Percentiles rank a stretch among this genome's conserved stretches.
phyloP scores from a whole-genome alignment of 1,140 invertebrate species.

The Bombyx mandarina region DNA sequence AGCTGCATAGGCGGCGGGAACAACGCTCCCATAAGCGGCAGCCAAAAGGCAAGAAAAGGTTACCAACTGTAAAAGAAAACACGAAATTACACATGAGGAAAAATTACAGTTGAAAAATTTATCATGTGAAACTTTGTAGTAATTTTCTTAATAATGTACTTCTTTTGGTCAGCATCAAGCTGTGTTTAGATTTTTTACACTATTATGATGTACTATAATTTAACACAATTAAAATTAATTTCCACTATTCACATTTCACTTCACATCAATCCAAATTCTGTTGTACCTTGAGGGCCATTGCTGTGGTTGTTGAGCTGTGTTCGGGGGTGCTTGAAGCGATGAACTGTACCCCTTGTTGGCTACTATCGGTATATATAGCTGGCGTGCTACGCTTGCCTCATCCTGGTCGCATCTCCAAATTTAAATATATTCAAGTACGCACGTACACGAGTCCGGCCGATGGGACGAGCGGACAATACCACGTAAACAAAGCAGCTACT shows the following conservation, averaged over 20 bases:
- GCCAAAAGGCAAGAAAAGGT: slow-evolving; percentile 51
- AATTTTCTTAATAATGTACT: too few relatives aligned
- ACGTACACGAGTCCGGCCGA: slow-evolving; percentile 49
- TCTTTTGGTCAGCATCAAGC: background rate
- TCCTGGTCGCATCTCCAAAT: slow-evolving; percentile 65
- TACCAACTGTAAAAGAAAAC: slow-evolving; percentile 41
- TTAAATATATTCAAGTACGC: slow-evolving; percentile 71
- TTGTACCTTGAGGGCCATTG: slow-evolving; percentile 57
- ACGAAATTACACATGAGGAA: background rate
- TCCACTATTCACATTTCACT: slow-evolving; percentile 30
- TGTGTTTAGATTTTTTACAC: background rate
- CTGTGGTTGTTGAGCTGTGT: slow-evolving; percentile 41
- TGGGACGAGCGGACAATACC: slow-evolving; percentile 59
- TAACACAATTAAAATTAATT: slow-evolving; percentile 5
- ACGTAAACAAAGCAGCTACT: slow-evolving; percentile 54
- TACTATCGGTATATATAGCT: slow-evolving; percentile 58
- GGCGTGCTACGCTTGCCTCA: slow-evolving; percentile 42
- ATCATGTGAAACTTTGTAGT: too few relatives aligned
- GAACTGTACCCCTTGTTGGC: slow-evolving; percentile 53
- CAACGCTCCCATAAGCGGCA: slow-evolving; percentile 41
- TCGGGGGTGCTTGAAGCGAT: slow-evolving; percentile 49
- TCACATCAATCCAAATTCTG: slow-evolving; percentile 36
- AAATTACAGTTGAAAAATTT: background rate
- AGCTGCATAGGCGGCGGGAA: slow-evolving; percentile 34
- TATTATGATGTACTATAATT: background rate